Evolutionary conservation across 2,888 invertebrate genomes (phyloP).

Genomic region (Andrena praecox): DNA sequence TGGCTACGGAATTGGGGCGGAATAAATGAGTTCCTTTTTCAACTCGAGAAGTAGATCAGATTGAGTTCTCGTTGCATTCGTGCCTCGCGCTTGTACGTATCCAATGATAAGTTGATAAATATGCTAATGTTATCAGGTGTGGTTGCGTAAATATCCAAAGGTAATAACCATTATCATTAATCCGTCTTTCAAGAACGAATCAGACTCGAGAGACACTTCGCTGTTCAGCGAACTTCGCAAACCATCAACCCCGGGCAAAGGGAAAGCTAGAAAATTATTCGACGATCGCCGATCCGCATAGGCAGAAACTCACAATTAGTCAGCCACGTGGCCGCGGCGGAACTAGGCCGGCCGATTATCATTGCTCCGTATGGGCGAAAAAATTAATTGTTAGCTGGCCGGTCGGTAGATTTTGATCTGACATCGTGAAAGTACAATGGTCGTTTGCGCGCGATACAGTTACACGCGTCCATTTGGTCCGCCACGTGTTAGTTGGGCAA

Average conservation of each 20-base stretch:
- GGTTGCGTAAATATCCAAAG: slow-evolving; percentile 38
- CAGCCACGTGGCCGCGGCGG: slow-evolving; percentile 11
- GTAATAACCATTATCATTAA: slow-evolving; percentile 44
- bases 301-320: slow-evolving; percentile 59
- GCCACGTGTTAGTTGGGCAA: slow-evolving; percentile 60
- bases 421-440: slow-evolving; percentile 68
- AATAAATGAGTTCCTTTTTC: slow-evolving; percentile 66
- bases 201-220: not conserved
- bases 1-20: slow-evolving; percentile 62
- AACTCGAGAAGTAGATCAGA: slow-evolving; percentile 44
- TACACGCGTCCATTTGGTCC: slow-evolving; percentile 53
- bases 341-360: slow-evolving; percentile 55
- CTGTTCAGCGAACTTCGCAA: not conserved
- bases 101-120: slow-evolving; percentile 66
- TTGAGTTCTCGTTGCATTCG: slow-evolving; percentile 52
- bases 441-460: slow-evolving; percentile 48
- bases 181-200: slow-evolving; percentile 14
- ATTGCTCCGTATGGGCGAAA: slow-evolving; percentile 35
- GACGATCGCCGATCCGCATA: not conserved
- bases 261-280: slow-evolving; percentile 14
- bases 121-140: slow-evolving; percentile 65
- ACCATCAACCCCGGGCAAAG: slow-evolving; percentile 21
- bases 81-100: slow-evolving; percentile 12
- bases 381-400: slow-evolving; percentile 62
- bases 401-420: slow-evolving; percentile 66